Evolutionary conservation across 2,797 vertebrate genomes (phyloP).

Genomic region (Micromesistius poutassou): DNA sequence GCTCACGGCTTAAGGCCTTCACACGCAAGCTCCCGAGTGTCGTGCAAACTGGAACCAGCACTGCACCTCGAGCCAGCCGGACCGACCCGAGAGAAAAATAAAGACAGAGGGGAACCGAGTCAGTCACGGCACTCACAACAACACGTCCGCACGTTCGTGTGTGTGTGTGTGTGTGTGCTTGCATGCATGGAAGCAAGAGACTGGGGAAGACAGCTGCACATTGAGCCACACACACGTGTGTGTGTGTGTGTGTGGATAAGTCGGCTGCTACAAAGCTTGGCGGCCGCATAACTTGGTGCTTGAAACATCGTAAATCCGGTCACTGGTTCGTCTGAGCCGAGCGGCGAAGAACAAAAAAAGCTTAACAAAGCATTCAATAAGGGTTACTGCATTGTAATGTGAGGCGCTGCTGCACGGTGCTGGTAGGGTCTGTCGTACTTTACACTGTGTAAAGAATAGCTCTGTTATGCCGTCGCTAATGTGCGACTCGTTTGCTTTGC

Average conservation of each 20-base stretch:
- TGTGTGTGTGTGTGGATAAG: not conserved
- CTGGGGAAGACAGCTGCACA: not conserved
- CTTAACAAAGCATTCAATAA: slow-evolving; percentile 27
- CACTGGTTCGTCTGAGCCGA: not conserved
- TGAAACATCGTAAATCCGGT: slow-evolving; percentile 17
- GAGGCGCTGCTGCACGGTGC: not conserved
- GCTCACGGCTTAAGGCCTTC: slow-evolving; percentile 37
- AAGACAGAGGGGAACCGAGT: not conserved
- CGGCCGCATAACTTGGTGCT: slow-evolving; percentile 29
- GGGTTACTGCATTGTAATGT: not conserved
- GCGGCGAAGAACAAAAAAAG: slow-evolving; percentile 18
- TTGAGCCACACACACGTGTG: no score
- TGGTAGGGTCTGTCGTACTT: no score
- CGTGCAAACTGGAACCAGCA: not conserved
- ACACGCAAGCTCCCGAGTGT: slow-evolving; percentile 19
- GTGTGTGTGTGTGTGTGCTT: slow-evolving; percentile 11
- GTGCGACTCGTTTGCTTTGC: not conserved
- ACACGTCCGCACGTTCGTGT: not conserved
- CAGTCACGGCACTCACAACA: not conserved
- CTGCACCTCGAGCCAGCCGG: not conserved
- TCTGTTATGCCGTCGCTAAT: not conserved
- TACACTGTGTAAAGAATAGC: no score
- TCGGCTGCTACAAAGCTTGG: slow-evolving; percentile 16
- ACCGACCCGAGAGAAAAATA: not conserved
- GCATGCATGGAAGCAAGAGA: slow-evolving; percentile 12